These are phyloP conservation scores for Torymus auratus DNA, from an alignment of 2,888 invertebrate genomes.

Conservation along the genomic window DNA sequence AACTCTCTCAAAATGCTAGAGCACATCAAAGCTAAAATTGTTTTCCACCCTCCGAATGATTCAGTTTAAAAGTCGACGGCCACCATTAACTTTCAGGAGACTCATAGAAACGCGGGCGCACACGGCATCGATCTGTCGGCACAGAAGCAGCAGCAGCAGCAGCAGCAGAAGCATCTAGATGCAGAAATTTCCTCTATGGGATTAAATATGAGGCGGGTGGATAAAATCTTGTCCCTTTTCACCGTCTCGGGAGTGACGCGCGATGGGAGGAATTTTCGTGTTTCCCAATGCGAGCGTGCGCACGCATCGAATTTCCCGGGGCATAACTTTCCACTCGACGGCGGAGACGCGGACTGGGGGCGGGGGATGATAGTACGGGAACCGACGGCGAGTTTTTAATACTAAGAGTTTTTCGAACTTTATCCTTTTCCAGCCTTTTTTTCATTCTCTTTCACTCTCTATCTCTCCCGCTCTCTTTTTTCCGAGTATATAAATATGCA, in stretches of 20 bases:
- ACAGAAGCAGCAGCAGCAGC: no score
- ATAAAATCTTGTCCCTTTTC: neutral
- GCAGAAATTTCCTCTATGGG: neutral
- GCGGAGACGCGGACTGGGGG: neutral
- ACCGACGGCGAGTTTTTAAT: conserved; percentile 43
- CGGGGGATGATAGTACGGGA: neutral
- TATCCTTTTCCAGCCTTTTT: conserved; percentile 31
- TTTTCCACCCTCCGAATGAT: no score
- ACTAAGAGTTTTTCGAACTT: conserved; percentile 53
- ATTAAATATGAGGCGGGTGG: neutral
- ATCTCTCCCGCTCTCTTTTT: conserved; percentile 5
- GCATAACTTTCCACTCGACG: conserved; percentile 39
- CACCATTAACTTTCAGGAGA: no score
- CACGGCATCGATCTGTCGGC: no score
- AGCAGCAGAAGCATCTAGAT: neutral
- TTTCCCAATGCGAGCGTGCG: conserved; percentile 8
- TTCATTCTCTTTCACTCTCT: conserved; percentile 13
- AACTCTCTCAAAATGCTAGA: no score
- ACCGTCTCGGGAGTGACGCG: no score
- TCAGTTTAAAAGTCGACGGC: no score
- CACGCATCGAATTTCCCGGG: conserved; percentile 16
- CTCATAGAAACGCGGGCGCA: no score
- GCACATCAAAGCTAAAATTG: no score
- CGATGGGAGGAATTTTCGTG: conserved; percentile 23
- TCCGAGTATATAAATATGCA: conserved; percentile 56